phyloP scores from a whole-genome alignment of 2,888 invertebrate genomes.

The Schrankia costaestrigalis region DNA sequence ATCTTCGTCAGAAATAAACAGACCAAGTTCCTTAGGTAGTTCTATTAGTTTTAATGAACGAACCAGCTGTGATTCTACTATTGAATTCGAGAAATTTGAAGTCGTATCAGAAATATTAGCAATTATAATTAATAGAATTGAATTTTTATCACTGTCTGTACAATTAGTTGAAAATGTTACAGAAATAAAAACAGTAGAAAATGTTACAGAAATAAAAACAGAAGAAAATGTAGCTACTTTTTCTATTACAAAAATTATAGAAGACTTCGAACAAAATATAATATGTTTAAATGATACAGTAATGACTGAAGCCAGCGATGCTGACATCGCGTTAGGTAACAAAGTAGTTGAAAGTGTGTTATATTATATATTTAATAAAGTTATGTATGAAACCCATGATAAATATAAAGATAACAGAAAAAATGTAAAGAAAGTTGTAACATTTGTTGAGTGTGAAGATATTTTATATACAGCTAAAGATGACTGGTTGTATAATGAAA shows the following conservation, averaged over 20 bases:
- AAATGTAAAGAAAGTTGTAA: slow-evolving; percentile 49
- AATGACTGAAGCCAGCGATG: slow-evolving; percentile 50
- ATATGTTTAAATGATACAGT: slow-evolving; percentile 47
- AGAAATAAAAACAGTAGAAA: no score
- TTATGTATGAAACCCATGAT: slow-evolving; percentile 35
- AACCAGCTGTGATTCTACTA: slow-evolving; percentile 61
- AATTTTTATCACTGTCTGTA: slow-evolving; percentile 21
- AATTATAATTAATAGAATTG: slow-evolving; percentile 47
- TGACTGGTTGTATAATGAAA: neutral
- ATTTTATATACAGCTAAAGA: slow-evolving; percentile 55
- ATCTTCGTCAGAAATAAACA: slow-evolving; percentile 12
- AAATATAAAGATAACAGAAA: slow-evolving; percentile 39
- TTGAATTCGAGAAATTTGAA: slow-evolving; percentile 70
- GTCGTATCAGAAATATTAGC: slow-evolving; percentile 52
- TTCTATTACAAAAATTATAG: slow-evolving; percentile 60
- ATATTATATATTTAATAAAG: slow-evolving; percentile 59
- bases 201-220: slow-evolving; percentile 2
- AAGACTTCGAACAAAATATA: slow-evolving; percentile 49
- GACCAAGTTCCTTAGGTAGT: slow-evolving; percentile 38
- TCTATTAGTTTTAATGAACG: slow-evolving; percentile 45
- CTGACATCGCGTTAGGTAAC: slow-evolving; percentile 33
- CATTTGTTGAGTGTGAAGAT: slow-evolving; percentile 65
- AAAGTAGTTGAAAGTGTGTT: slow-evolving; percentile 62
- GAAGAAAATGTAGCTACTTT: slow-evolving; percentile 36
- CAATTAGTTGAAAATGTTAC: no score